phyloP scores from a whole-genome alignment of 2,113 vertebrate species.

The Condylura cristata region DNA sequence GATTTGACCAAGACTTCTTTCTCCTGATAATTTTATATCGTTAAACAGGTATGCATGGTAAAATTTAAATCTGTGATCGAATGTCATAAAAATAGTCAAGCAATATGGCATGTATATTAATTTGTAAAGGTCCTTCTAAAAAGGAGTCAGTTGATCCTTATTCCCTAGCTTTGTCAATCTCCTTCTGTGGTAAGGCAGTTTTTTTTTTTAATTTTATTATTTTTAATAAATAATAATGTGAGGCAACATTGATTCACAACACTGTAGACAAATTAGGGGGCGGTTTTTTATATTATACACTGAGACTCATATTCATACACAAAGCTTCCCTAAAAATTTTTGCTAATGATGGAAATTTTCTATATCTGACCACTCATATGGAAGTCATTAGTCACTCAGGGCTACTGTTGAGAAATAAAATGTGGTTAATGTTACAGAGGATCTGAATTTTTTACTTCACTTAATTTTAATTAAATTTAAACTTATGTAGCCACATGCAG shows the following conservation, averaged over 20 bases:
- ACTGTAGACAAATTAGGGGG: too few relatives aligned
- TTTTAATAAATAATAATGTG: too few relatives aligned
- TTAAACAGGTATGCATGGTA: not conserved
- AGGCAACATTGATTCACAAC: too few relatives aligned
- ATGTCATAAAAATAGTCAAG: not conserved
- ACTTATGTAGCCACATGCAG: not conserved
- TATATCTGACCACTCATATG: not conserved
- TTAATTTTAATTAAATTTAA: slow-evolving; percentile 9
- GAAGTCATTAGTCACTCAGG: not conserved
- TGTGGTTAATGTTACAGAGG: not conserved
- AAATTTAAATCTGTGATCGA: not conserved
- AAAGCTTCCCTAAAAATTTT: not conserved
- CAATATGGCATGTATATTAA: not conserved
- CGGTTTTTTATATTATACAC: not conserved
- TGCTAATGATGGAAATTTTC: not conserved
- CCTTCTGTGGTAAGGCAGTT: not conserved
- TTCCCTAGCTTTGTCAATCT: slow-evolving; percentile 6
- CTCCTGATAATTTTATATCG: not conserved
- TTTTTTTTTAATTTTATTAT: not conserved
- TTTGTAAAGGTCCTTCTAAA: slow-evolving; percentile 44
- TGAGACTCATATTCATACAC: not conserved
- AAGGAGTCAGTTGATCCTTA: slow-evolving; percentile 2
- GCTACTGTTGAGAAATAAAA: not conserved
- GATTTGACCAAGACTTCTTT: not conserved
- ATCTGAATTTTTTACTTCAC: not conserved